A percentile compares a stretch with the other conserved stretches of the same genome.
These are phyloP conservation scores for Bilobella aurantiaca DNA, from an alignment of 1,140 invertebrate species.

Conservation along the genomic window DNA sequence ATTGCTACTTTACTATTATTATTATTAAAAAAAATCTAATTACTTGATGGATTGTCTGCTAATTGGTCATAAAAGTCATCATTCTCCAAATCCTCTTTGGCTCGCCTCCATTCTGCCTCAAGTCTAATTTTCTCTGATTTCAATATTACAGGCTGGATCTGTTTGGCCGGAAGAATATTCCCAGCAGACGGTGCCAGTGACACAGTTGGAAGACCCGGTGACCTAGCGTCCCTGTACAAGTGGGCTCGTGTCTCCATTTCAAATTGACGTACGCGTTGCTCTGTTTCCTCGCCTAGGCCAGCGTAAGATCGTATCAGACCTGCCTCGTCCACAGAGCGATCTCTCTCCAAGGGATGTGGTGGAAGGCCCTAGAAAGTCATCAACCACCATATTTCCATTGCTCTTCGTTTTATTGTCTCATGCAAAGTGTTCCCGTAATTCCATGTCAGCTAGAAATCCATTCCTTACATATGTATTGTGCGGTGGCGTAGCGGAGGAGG, in stretches of 20 bases:
- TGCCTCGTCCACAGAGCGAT: slow-evolving; percentile 28
- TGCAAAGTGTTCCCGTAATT: too few relatives aligned
- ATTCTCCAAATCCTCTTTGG: slow-evolving; percentile 53
- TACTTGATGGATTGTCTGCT: slow-evolving; percentile 44
- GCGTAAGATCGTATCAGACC: slow-evolving; percentile 32
- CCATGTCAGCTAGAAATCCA: background rate
- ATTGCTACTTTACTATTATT: too few relatives aligned
- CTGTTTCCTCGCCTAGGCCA: slow-evolving; percentile 40
- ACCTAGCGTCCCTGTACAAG: slow-evolving; percentile 43
- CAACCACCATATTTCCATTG: background rate
- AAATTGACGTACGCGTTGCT: slow-evolving; percentile 56
- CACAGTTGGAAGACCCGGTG: slow-evolving; percentile 4
- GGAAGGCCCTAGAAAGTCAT: slow-evolving; percentile 22
- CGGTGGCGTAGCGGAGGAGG: slow-evolving; percentile 7
- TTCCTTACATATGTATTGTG: slow-evolving; percentile 33
- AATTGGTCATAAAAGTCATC: slow-evolving; percentile 51
- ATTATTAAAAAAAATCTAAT: background rate
- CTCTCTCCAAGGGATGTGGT: slow-evolving; percentile 10
- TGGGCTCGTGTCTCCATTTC: slow-evolving; percentile 61
- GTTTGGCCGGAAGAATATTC: background rate
- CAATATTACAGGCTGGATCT: slow-evolving; percentile 20
- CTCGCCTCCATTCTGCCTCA: slow-evolving; percentile 51
- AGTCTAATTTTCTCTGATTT: slow-evolving; percentile 47
- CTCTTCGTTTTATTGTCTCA: background rate
- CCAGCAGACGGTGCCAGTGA: too few relatives aligned